These are phyloP conservation scores for Amazona guildingii DNA, from an alignment of 2,113 vertebrate genomes.

Conservation along the genomic window DNA sequence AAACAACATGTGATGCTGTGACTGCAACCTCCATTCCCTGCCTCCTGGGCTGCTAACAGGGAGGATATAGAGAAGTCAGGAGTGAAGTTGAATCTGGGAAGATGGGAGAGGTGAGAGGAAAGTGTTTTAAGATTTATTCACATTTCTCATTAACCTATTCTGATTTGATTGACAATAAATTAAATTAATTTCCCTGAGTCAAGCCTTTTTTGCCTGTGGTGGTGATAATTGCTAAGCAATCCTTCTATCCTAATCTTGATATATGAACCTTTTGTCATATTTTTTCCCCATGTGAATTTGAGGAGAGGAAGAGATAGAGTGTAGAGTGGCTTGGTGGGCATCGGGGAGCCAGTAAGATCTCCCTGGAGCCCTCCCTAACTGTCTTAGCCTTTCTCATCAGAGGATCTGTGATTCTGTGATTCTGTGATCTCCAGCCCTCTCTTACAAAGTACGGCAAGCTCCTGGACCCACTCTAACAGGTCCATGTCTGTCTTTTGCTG, in stretches of 20 bases:
- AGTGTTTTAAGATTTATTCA: neutral
- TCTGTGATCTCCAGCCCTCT: neutral
- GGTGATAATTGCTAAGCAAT: neutral
- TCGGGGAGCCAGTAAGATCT: neutral
- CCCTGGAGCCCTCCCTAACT: neutral
- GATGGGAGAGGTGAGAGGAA: neutral
- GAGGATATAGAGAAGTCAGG: neutral
- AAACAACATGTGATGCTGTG: neutral
- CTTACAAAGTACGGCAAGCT: no score
- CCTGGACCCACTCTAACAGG: neutral
- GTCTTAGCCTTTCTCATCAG: neutral
- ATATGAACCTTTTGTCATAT: rapidly evolving
- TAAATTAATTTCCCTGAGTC: neutral
- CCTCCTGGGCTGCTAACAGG: neutral
- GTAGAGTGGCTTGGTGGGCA: neutral
- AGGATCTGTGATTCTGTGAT: no score
- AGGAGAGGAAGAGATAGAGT: neutral
- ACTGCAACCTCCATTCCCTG: neutral
- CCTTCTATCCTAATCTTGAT: neutral
- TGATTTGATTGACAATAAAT: neutral
- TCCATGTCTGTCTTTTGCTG: neutral
- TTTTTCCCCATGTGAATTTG: neutral
- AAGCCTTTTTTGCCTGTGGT: neutral
- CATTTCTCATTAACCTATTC: neutral
- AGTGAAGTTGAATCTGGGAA: neutral